These are phyloP conservation scores for Cnemophilus loriae DNA, from an alignment of 2,113 vertebrate species.

Conservation along the genomic window DNA sequence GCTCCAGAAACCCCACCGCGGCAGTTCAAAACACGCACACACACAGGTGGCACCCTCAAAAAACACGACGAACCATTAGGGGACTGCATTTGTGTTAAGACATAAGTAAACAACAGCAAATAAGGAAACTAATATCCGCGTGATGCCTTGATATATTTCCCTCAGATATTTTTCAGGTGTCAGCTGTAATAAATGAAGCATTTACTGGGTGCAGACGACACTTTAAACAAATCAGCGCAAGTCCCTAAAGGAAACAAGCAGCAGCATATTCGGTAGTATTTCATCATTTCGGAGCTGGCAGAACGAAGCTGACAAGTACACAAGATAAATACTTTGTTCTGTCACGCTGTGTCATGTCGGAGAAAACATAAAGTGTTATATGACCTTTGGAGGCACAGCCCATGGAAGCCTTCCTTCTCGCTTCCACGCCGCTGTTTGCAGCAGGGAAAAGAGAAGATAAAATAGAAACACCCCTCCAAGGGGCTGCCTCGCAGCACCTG, in stretches of 20 bases:
- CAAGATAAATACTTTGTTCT: slow-evolving; percentile 74
- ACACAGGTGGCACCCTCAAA: not conserved
- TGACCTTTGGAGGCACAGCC: slow-evolving; percentile 67
- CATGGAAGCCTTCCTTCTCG: not conserved
- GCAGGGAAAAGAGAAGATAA: not conserved
- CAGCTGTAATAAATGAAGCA: slow-evolving; percentile 67
- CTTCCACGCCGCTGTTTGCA: not conserved
- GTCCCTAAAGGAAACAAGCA: slow-evolving; percentile 60
- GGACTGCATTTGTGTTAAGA: not conserved
- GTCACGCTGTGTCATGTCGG: slow-evolving; percentile 62
- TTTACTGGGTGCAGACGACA: slow-evolving; percentile 58
- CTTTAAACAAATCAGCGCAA: slow-evolving; percentile 64
- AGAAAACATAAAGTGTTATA: slow-evolving; percentile 61
- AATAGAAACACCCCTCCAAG: not conserved
- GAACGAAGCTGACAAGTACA: slow-evolving; percentile 72
- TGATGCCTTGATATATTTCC: not conserved
- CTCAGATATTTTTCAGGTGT: slow-evolving; percentile 52
- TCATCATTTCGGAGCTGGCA: slow-evolving; percentile 60
- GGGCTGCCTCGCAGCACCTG: not conserved
- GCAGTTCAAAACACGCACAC: not conserved
- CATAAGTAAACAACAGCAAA: slow-evolving; percentile 15
- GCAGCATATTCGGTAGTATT: slow-evolving; percentile 58
- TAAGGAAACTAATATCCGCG: not conserved
- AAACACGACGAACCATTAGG: not conserved
- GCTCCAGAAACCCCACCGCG: accelerated